Base-by-base conservation (phyloP, 2,797 vertebrate genomes). In the Atherinosoma microstoma region DNA sequence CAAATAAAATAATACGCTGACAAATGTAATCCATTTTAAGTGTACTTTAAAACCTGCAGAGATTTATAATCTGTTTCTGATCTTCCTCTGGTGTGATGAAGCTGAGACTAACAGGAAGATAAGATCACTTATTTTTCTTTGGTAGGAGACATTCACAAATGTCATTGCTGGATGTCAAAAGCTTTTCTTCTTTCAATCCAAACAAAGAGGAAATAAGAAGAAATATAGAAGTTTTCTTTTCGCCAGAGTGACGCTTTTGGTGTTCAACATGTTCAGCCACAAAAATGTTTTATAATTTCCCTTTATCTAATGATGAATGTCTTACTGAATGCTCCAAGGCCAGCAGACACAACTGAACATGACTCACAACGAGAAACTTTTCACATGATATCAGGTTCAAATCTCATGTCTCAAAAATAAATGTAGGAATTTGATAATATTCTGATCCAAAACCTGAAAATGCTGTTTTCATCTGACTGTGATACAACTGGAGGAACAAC, bases 291-390 rank as follows among this genome's bases (percentile, higher is more conserved):
- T 30, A 6, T 58, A 70, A 42, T 56, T n/a, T 58, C 32, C 10
- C 45, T 71, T 75, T 63, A 20, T 71, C 12, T 57, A n/a, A 24
- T 13, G 36, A 66, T 70, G 66, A 70, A 78, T 54, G 47, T 42
- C 1, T 67, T 12, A 57, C 32, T 51, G 58, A 70, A n/a, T 64
- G 10, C 35, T 56, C 54, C 58, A 70, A 79, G 73, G 65, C 24
- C 67, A 47, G 3, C 51, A 69, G 58, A 60, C n/a, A 69, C 24
- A 32, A 47, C 27, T 34, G 49, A 61, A 60, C 64, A 47, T 47
- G 47, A 42, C 34, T 35, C 34, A 35, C 34, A 35, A 6, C 34
- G 5, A 9, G 29, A 29, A 57, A 57, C 45, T 34, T 20, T 38
- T 24, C 40, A n/a, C 53, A 40, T 40, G 30, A 5, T 5, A 35